phyloP scores from a whole-genome alignment of 2,797 vertebrate genomes.

The Podarcis lilfordi region DNA sequence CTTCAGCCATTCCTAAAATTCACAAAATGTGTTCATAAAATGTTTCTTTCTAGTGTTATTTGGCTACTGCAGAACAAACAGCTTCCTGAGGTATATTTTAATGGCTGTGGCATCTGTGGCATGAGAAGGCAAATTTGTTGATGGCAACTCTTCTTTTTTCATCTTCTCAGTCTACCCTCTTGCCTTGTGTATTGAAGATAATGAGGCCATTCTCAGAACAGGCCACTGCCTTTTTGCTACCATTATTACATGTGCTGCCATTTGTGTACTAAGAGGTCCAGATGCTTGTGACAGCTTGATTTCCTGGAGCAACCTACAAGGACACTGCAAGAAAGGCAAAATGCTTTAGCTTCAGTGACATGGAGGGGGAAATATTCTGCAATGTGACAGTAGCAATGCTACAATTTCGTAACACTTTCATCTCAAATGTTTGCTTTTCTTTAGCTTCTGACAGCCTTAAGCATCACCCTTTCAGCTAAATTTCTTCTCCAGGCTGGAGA shows the following conservation, averaged over 20 bases:
- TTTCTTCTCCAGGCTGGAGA: conserved; percentile 16
- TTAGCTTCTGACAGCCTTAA: conserved; percentile 26
- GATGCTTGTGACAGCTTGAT: conserved; percentile 55
- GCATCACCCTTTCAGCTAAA: not conserved
- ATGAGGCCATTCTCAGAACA: not conserved
- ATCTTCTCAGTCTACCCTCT: not conserved
- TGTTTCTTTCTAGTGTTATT: conserved; percentile 23
- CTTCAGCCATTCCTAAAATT: too few relatives aligned
- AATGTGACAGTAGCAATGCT: conserved; percentile 17
- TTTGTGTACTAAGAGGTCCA: conserved; percentile 48
- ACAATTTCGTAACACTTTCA: conserved; percentile 32
- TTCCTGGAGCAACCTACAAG: conserved; percentile 41
- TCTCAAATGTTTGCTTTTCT: conserved; percentile 44
- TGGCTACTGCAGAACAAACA: not conserved
- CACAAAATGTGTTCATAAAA: too few relatives aligned
- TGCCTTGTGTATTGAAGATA: conserved; percentile 24
- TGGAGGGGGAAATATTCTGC: conserved; percentile 28
- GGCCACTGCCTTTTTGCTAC: not conserved
- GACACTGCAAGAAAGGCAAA: conserved; percentile 9
- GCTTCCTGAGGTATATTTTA: conserved; percentile 6
- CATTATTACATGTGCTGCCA: not conserved
- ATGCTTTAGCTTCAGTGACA: not conserved
- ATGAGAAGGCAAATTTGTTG: not conserved
- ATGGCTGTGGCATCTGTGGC: not conserved
- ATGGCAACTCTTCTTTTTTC: not conserved